Evolutionary conservation across 1,140 invertebrate genomes (phyloP).

Genomic region (Temnothorax nylanderi): DNA sequence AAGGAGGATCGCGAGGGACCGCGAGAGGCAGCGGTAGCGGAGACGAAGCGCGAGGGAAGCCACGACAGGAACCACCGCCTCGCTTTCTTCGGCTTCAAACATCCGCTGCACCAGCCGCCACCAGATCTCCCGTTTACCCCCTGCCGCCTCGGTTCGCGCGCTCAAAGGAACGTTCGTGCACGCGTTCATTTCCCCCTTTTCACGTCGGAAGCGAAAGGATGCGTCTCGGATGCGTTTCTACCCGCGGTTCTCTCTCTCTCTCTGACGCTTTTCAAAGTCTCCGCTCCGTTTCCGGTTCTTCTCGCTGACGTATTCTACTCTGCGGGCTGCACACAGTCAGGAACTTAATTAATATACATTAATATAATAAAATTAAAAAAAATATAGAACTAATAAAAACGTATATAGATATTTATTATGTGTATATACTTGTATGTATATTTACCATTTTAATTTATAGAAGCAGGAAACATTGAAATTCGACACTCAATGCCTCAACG

Average conservation of each 20-base stretch:
- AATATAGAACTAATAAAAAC: not conserved
- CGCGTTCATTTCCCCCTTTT: slow-evolving; percentile 41
- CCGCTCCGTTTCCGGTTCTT: slow-evolving; percentile 24
- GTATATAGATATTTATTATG: not conserved
- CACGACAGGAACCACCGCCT: slow-evolving; percentile 71
- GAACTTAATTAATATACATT: not conserved
- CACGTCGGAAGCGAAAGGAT: slow-evolving; percentile 48
- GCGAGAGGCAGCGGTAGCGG: slow-evolving; percentile 41
- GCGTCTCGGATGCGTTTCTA: slow-evolving; percentile 21
- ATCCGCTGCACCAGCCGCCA: slow-evolving; percentile 79
- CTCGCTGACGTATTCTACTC: not conserved
- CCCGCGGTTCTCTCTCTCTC: not conserved
- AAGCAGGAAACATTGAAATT: not conserved
- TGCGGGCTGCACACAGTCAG: not conserved
- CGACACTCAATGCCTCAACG: not conserved
- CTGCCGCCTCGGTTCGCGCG: slow-evolving; percentile 50
- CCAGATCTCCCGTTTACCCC: slow-evolving; percentile 66
- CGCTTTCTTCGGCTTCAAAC: slow-evolving; percentile 74
- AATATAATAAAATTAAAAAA: not conserved
- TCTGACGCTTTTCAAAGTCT: slow-evolving; percentile 8
- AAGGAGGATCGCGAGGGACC: slow-evolving; percentile 59
- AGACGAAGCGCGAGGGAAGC: slow-evolving; percentile 57
- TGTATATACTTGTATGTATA: not conserved
- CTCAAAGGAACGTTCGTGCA: slow-evolving; percentile 38
- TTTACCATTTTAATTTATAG: slow-evolving; percentile 2